Base-by-base conservation (phyloP, 1,140 invertebrate species). In the Bombus breviceps region DNA sequence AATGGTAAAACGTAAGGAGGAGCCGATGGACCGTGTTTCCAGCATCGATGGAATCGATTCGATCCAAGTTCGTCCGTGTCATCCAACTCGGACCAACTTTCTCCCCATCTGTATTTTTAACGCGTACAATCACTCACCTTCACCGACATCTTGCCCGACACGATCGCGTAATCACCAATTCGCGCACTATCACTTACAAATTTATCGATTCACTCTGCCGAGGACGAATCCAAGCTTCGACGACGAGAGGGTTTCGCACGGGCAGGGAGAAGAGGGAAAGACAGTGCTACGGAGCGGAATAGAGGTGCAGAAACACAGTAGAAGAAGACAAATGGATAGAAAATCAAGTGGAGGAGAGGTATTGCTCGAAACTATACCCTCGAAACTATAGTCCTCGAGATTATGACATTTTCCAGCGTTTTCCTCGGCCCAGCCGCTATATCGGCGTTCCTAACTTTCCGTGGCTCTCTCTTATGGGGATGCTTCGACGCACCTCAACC, bases 71-170 rank as follows among this genome's bases (percentile, higher is more conserved):
- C 64, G 18, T 18, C n/a, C n/a, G 59, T 53, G 28, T 62, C 64
- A 8, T 66, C n/a, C 64, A n/a, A 66, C n/a, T n/a, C 62, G n/a
- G n/a, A 2, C n/a, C 62, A 32, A 66, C 13, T 32, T 32, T n/a
- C n/a, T 66, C 32, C 15, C 62, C n/a, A 41, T n/a, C 25, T 41
- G 37, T 71, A 41, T 47, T 43, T 66, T 41, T 13, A 41, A 25
- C 41, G 18, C 43, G 39, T 43, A 37, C 15, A 53, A 53, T n/a
- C 83, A 91, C 90, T 92, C 92, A 94, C 94, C 93, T 94, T 94
- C 89, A 94, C 94, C 94, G 94, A 94, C 94, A 95, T 95, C 84
- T 93, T 93, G 92, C 79, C 74, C 83, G 64, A 66, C 86, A 85
- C 88, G 86, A 83, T 89, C 86, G 83, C 88, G 85, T 82, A 93